Conservation (phyloP, 92 coral and sea anemone species). For the Phymanthus crucifer region DNA sequence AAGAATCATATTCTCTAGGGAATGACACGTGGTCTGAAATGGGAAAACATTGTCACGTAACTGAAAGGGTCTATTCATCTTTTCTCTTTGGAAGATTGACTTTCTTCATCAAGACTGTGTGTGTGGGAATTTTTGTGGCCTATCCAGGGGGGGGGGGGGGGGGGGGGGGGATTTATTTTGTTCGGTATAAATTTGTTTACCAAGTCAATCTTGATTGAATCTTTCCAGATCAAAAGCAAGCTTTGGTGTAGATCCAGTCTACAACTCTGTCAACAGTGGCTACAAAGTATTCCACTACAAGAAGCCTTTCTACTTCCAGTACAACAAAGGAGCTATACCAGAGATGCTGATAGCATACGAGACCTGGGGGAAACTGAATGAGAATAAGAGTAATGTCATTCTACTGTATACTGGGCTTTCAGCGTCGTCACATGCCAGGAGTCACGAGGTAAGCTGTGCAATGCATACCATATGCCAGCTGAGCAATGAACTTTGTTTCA, state of each 20-base stretch:
- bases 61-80: too few relatives aligned
- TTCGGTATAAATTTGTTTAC: too few relatives aligned
- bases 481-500: too few relatives aligned
- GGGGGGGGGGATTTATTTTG: too few relatives aligned
- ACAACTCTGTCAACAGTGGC: slow-evolving; percentile 85
- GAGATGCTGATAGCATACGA: slow-evolving; percentile 82
- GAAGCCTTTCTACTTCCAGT: slow-evolving; percentile 75
- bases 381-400: slow-evolving; percentile 75
- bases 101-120: too few relatives aligned
- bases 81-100: too few relatives aligned
- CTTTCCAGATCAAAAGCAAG: slow-evolving; percentile 55
- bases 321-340: slow-evolving; percentile 82
- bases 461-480: neutral
- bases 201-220: neutral
- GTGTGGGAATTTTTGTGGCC: too few relatives aligned
- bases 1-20: too few relatives aligned
- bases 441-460: slow-evolving; percentile 68
- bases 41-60: too few relatives aligned
- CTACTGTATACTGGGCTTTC: slow-evolving; percentile 89
- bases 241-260: slow-evolving; percentile 86
- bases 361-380: slow-evolving; percentile 93
- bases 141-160: too few relatives aligned
- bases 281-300: slow-evolving; percentile 69
- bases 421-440: slow-evolving; percentile 93
- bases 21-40: too few relatives aligned